Percentiles rank a stretch among this genome's conserved stretches.
phyloP scores from a whole-genome alignment of 2,888 invertebrate genomes.

The Ptychoptera contaminata region DNA sequence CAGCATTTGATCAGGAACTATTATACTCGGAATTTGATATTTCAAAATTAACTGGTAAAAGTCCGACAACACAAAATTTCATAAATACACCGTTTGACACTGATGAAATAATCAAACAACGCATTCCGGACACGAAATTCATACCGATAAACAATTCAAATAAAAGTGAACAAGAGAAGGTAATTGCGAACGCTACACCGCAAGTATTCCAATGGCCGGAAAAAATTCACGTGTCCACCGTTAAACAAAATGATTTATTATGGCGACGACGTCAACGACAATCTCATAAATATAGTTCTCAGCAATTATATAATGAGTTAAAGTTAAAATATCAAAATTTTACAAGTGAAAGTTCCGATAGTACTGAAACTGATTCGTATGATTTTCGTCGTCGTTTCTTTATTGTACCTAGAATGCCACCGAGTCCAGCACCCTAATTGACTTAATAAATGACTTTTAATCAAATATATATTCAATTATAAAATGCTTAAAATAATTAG shows the following conservation, averaged over 20 bases:
- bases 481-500: neutral
- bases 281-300: conserved; percentile 1
- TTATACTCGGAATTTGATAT: conserved; percentile 27
- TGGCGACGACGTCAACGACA: conserved; percentile 16
- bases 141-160: conserved; percentile 1
- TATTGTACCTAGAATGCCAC: conserved; percentile 25
- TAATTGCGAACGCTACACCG: conserved; percentile 6
- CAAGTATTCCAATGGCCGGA: conserved; percentile 32
- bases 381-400: conserved; percentile 26
- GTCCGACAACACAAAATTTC: conserved; percentile 22
- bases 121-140: neutral
- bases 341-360: conserved; percentile 26
- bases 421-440: conserved; percentile 32
- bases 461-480: no score
- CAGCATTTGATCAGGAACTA: conserved; percentile 18
- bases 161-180: conserved; percentile 6
- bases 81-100: conserved; percentile 6
- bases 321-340: conserved; percentile 14
- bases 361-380: conserved; percentile 29
- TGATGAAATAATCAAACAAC: neutral
- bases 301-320: conserved; percentile 2
- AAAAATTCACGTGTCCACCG: conserved; percentile 29
- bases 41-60: conserved; percentile 31
- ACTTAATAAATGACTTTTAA: no score
- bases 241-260: conserved; percentile 29